Percentiles rank a stretch among this genome's conserved stretches.
Evolutionary conservation across 1,140 invertebrate genomes (phyloP).

Genomic region (Drosophila miranda): DNA sequence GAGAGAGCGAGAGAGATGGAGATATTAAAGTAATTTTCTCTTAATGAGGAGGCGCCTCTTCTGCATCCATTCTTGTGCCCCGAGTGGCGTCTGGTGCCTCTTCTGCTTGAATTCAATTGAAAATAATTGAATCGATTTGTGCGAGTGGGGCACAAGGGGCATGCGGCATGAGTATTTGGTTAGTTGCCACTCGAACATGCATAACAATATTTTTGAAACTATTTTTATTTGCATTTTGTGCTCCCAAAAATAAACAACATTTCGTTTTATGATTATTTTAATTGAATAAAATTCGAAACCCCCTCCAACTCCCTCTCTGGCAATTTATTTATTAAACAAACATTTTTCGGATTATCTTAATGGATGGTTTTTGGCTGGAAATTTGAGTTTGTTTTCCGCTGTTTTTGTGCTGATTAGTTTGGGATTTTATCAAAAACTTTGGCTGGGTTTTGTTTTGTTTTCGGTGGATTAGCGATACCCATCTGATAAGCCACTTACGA

Average conservation of each 20-base stretch:
- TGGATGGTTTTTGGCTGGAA: constrained; percentile 17
- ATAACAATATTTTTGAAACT: constrained; percentile 35
- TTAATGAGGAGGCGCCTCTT: background rate
- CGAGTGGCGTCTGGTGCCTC: too few species aligned
- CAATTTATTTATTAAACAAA: constrained; percentile 73
- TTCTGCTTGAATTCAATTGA: constrained; percentile 2
- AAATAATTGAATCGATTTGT: constrained; percentile 47
- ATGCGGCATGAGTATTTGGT: constrained; percentile 2
- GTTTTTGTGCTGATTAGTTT: constrained; percentile 41
- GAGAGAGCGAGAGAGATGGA: too few species aligned
- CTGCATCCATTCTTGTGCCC: background rate
- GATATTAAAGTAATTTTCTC: background rate
- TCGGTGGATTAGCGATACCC: constrained; percentile 23
- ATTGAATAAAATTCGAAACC: constrained; percentile 51
- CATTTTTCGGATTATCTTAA: constrained; percentile 57
- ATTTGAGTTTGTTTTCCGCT: constrained; percentile 1
- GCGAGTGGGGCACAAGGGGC: too few species aligned
- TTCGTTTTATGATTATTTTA: constrained; percentile 64
- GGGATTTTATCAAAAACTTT: constrained; percentile 41
- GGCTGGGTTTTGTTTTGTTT: constrained; percentile 3
- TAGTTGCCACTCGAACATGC: constrained; percentile 21
- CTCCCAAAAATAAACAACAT: constrained; percentile 30
- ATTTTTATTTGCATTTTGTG: constrained; percentile 34
- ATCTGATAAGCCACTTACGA: constrained; percentile 14
- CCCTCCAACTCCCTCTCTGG: background rate